These are phyloP conservation scores for Hydrozoanthus tunicans DNA, from an alignment of 64 coral and sea anemone species.

Conservation along the genomic window DNA sequence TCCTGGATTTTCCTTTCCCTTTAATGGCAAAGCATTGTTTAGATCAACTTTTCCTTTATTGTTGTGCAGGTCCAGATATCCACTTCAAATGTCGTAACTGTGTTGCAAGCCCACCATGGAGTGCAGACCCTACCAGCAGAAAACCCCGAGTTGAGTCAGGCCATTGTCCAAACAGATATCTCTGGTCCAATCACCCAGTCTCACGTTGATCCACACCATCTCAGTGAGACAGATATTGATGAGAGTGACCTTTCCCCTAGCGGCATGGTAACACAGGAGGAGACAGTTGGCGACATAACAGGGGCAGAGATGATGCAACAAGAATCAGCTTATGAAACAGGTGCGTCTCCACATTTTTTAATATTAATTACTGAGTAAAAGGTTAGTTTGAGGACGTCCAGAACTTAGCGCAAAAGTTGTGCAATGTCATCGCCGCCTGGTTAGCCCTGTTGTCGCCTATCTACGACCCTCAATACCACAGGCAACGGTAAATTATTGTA, in stretches of 20 bases:
- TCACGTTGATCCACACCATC: conserved; percentile 34
- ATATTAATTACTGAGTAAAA: no score
- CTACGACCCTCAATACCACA: no score
- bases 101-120: conserved; percentile 77
- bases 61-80: conserved; percentile 55
- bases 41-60: neutral
- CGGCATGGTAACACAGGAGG: conserved; percentile 20
- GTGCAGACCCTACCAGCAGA: conserved; percentile 77
- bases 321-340: conserved; percentile 33
- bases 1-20: no score
- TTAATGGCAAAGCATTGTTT: no score
- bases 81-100: conserved; percentile 81
- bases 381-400: no score
- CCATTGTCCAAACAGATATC: conserved; percentile 95
- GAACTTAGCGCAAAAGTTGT: no score
- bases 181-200: conserved; percentile 76
- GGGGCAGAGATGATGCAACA: conserved; percentile 5
- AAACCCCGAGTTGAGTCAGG: conserved; percentile 83
- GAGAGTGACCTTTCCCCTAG: conserved; percentile 15
- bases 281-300: neutral
- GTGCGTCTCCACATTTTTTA: neutral
- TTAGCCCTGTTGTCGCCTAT: no score
- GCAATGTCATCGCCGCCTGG: no score
- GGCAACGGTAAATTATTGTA: no score
- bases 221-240: conserved; percentile 50